Evolutionary conservation across 2,888 invertebrate species (phyloP).

Genomic region (Ornithoptera priamus): DNA sequence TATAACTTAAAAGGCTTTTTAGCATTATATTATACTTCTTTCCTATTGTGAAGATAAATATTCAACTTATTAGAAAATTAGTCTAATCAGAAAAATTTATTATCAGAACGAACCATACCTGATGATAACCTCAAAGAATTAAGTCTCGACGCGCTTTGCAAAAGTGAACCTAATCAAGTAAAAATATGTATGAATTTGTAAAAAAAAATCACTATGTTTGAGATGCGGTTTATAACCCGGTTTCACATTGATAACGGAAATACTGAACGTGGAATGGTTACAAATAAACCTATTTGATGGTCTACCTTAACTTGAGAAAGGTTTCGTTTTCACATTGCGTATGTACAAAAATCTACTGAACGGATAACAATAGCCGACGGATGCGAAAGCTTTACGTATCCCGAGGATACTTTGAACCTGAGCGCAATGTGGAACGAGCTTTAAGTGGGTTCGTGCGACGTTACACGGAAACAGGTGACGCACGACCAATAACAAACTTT

Average conservation of each 20-base stretch:
- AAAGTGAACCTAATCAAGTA: neutral
- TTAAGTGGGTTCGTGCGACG: too few species aligned
- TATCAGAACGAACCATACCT: slow-evolving; percentile 1
- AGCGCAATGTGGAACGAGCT: neutral
- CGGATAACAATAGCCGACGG: neutral
- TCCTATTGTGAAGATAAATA: too few species aligned
- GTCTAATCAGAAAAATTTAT: neutral
- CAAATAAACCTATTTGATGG: slow-evolving; percentile 3
- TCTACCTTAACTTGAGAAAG: neutral
- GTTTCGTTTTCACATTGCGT: slow-evolving; percentile 1
- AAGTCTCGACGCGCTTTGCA: neutral
- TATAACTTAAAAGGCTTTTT: too few species aligned
- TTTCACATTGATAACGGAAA: slow-evolving; percentile 1
- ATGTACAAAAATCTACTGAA: neutral
- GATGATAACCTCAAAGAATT: slow-evolving; percentile 7
- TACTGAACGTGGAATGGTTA: slow-evolving; percentile 9
- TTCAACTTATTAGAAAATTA: too few species aligned
- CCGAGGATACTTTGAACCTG: neutral
- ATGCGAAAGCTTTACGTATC: neutral
- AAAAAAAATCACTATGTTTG: neutral
- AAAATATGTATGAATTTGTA: neutral
- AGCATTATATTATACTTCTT: too few species aligned
- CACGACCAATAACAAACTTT: too few species aligned
- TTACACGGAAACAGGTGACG: too few species aligned
- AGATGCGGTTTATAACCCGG: neutral